Evolutionary conservation across 2,113 vertebrate species (phyloP), one percentile per base, ranked within the genome.

Genomic region (Colistium nudipinnis): DNA sequence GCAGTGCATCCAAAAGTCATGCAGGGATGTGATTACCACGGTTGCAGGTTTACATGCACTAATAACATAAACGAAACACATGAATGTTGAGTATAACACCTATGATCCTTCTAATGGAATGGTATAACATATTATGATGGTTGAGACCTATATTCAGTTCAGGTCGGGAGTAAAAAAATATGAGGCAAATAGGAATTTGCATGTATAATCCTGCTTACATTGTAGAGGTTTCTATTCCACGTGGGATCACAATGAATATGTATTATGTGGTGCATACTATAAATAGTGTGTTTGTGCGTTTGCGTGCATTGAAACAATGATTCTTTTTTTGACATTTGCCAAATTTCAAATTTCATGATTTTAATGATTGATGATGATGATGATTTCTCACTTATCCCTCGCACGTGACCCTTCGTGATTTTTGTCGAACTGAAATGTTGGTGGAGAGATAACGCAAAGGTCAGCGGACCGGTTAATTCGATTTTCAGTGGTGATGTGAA

Each of bases 31-130:
- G 64, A 81, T 88, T 87, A 83, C 31, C 43, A n/a, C 1, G 28
- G 68, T 48, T 31, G 65, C 60, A n/a, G 83, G 82, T 80, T 84
- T 80, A 67, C 80, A 44, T 10, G 61, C n/a, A 41, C 60, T 72
- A 60, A 84, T 76, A 54, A 68, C 39, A 44, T 47, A 9, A 20
- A 43, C 78, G 71, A 69, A 76, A 62, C 11, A 4, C 62, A 63
- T 64, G 63, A 80, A 51, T 44, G 36, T 13, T 48, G 55, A 47
- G 25, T 57, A 24, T 48, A 65, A 70, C 68, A 74, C 63, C 52
- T 39, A 44, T 30, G 47, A 70, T 45, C 39, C 27, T 12, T 61
- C 38, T 12, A 11, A 60, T 19, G 38, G 22, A 38, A 6, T n/a
- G 49, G n/a, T 47, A 74, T 74, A 31, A 74, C 66, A 76, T 27